phyloP scores from a whole-genome alignment of 2,888 invertebrate species.

The Cephus pygmeus region DNA sequence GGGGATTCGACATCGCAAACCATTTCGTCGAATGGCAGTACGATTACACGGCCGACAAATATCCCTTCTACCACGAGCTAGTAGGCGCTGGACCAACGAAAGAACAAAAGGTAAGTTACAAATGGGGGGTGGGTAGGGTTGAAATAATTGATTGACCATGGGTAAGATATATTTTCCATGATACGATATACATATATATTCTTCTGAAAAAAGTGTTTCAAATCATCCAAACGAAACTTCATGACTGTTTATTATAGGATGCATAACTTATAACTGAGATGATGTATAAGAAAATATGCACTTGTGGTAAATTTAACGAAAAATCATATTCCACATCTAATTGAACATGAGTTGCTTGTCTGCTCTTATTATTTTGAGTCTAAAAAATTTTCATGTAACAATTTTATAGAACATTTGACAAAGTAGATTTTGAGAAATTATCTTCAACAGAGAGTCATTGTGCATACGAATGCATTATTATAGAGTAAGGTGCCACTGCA shows the following conservation, averaged over 20 bases:
- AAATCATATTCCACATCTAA: no score
- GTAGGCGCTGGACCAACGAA: constrained; percentile 78
- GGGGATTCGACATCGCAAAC: constrained; percentile 94
- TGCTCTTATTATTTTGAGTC: not conserved
- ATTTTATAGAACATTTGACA: no score
- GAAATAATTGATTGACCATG: not conserved
- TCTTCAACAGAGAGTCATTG: no score
- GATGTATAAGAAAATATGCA: no score
- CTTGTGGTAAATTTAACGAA: no score
- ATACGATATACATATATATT: no score
- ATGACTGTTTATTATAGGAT: no score
- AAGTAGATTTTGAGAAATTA: no score
- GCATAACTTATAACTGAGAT: no score
- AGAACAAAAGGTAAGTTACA: constrained; percentile 79
- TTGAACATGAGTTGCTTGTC: not conserved
- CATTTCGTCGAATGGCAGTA: constrained; percentile 94
- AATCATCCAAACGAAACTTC: no score
- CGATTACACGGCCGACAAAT: constrained; percentile 83
- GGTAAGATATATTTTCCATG: constrained; percentile 17
- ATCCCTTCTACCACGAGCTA: constrained; percentile 81
- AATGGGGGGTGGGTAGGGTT: constrained; percentile 9
- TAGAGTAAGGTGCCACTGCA: constrained; percentile 12
- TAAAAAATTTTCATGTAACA: not conserved
- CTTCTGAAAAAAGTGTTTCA: no score
- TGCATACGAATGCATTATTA: no score